Evolutionary conservation across 1,140 invertebrate genomes (phyloP), one percentile per base, ranked within the genome.

Genomic region (Mamestra configurata): DNA sequence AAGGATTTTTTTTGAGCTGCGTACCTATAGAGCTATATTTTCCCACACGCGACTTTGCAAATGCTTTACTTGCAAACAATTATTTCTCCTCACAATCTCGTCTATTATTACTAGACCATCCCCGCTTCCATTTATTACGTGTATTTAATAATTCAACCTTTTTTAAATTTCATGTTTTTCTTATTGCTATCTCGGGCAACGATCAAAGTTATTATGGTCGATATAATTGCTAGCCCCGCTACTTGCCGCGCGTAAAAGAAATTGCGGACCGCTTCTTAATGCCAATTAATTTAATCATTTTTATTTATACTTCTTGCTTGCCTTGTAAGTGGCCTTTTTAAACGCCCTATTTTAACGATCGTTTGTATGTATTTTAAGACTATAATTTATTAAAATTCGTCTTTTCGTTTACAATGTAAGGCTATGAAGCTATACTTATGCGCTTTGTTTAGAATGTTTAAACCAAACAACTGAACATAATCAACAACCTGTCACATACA

Each of bases 141-240:
- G 24, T 43, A 72, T 55, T n/a, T 72, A 72, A 22, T 73, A 57
- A 57, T 57, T 40, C 53, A 64, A 64, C 22, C 43, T 49, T 76
- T 77, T n/a, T 77, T 64, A 46, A 57, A 77, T 64, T 64, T 77
- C 55, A 64, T 77, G 57, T 77, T 77, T 64, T 77, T 77, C 73
- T 64, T 37, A 27, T 15, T 10, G n/a, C 22, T 77, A 77, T 77
- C 59, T 77, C 57, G 40, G 40, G 57, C 73, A 77, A 18, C 73
- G 27, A 77, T 64, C 59, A 77, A 49, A 77, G 57, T 49, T 77
- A 77, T 77, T 77, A 73, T 31, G 20, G 57, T 22, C 73, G 73
- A 77, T 77, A 77, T 77, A 77, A 77, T 77, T 77, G 57, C 43
- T 11, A 10, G 43, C n/a, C 27, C 57, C 73, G 73, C 59, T 77